Evolutionary conservation across 2,113 vertebrate species (phyloP).

Genomic region (Oreotrochilus melanogaster): DNA sequence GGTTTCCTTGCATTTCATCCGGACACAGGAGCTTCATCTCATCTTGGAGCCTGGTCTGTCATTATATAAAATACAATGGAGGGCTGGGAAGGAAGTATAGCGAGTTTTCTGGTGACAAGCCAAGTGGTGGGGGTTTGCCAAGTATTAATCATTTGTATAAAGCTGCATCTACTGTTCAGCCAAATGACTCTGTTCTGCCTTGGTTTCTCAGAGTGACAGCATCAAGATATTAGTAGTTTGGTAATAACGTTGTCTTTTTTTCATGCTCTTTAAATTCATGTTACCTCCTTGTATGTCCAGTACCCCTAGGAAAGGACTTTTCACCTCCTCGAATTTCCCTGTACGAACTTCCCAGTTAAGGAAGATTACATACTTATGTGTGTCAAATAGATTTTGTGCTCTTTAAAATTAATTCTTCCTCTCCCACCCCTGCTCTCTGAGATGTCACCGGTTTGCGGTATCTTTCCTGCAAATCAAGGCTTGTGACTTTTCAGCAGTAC

Average conservation of each 20-base stretch:
- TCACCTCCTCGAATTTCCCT: neutral
- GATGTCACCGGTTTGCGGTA: neutral
- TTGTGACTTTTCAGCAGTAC: conserved; percentile 4
- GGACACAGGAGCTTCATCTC: conserved; percentile 11
- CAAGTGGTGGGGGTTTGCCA: conserved; percentile 52
- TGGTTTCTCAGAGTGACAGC: conserved; percentile 50
- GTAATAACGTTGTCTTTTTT: conserved; percentile 12
- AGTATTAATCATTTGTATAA: conserved; percentile 65
- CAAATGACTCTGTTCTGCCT: conserved; percentile 62
- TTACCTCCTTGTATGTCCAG: neutral
- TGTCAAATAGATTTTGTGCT: neutral
- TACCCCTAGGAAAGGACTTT: neutral
- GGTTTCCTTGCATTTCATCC: neutral
- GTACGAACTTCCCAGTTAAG: neutral
- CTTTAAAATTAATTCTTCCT: neutral
- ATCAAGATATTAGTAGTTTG: conserved; percentile 11
- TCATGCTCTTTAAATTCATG: neutral
- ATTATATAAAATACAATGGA: conserved; percentile 46
- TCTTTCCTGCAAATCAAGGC: conserved; percentile 42
- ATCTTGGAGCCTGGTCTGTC: neutral
- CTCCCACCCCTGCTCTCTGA: neutral
- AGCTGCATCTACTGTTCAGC: conserved; percentile 54
- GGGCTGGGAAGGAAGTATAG: conserved; percentile 57
- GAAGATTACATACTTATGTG: neutral
- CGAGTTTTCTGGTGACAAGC: conserved; percentile 46